Percentiles rank a stretch among this genome's conserved stretches.
These are phyloP conservation scores for Syngnathus typhle DNA, from an alignment of 2,113 vertebrate species.

Conservation along the genomic window DNA sequence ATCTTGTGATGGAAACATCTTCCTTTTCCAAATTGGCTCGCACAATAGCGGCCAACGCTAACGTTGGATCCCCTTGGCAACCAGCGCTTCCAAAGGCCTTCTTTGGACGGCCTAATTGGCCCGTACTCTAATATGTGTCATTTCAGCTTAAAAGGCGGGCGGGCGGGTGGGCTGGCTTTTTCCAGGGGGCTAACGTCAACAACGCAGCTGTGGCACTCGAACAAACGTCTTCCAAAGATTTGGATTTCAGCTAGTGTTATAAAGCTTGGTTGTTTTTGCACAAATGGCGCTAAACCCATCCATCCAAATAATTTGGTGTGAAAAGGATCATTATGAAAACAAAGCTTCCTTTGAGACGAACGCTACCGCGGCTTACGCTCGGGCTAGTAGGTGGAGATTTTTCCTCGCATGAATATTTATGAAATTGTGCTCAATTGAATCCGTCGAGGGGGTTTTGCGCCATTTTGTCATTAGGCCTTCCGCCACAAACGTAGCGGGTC, in stretches of 20 bases:
- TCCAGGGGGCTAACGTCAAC: slow-evolving; percentile 1
- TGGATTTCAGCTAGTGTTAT: too few species aligned
- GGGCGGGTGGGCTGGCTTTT: slow-evolving; percentile 13
- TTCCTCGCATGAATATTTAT: not conserved
- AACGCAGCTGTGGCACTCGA: slow-evolving; percentile 32
- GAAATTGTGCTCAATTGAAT: not conserved
- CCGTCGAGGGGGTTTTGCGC: not conserved
- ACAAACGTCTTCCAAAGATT: not conserved
- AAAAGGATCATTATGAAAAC: not conserved
- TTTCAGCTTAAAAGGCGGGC: slow-evolving; percentile 40
- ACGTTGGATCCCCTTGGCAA: slow-evolving; percentile 46
- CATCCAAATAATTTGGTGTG: not conserved
- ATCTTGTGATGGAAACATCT: slow-evolving; percentile 23
- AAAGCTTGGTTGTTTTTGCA: not conserved
- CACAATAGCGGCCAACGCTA: slow-evolving; percentile 25
- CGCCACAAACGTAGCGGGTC: slow-evolving; percentile 12
- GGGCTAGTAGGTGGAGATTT: not conserved
- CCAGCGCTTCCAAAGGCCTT: slow-evolving; percentile 45
- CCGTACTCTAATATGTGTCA: slow-evolving; percentile 40
- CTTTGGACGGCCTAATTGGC: slow-evolving; percentile 42
- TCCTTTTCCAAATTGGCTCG: slow-evolving; percentile 47
- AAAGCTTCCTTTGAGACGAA: not conserved
- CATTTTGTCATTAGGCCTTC: slow-evolving; percentile 14
- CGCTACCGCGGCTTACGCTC: too few species aligned
- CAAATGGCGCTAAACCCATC: not conserved